A percentile compares a stretch with the other conserved stretches of the same genome.
phyloP scores from a whole-genome alignment of 2,797 vertebrate species.

The Lithobates sylvaticus region DNA sequence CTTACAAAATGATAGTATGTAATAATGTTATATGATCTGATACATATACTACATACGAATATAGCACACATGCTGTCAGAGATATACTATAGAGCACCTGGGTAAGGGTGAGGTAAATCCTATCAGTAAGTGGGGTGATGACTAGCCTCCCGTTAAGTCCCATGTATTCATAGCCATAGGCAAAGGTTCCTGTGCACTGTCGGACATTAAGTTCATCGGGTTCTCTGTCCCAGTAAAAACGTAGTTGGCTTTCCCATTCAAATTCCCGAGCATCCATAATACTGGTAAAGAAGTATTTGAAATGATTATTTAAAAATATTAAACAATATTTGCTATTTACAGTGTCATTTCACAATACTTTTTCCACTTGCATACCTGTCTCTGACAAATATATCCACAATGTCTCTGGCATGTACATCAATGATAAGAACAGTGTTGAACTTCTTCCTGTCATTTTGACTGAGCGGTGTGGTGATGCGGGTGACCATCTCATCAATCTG shows the following conservation, averaged over 20 bases:
- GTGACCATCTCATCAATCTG: slow-evolving; percentile 92
- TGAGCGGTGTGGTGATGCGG: slow-evolving; percentile 83
- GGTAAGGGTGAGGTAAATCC: slow-evolving; percentile 96
- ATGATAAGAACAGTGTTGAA: slow-evolving; percentile 96
- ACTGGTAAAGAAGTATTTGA: slow-evolving; percentile 68
- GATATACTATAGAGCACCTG: slow-evolving; percentile 78
- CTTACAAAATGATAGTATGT: too few species aligned
- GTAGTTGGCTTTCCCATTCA: slow-evolving; percentile 96
- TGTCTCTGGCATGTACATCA: slow-evolving; percentile 95
- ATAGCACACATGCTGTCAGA: neutral
- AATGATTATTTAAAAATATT: neutral
- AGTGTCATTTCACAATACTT: neutral
- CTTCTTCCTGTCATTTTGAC: slow-evolving; percentile 89
- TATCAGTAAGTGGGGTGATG: slow-evolving; percentile 95
- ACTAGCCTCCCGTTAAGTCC: slow-evolving; percentile 94
- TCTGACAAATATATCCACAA: slow-evolving; percentile 89
- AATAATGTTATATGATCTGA: too few species aligned
- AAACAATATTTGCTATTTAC: neutral
- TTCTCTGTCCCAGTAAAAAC: slow-evolving; percentile 91
- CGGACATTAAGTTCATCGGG: slow-evolving; percentile 85
- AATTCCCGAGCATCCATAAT: slow-evolving; percentile 91
- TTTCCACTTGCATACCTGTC: slow-evolving; percentile 78
- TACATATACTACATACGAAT: neutral
- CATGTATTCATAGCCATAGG: slow-evolving; percentile 98
- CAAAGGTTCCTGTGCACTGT: slow-evolving; percentile 91